Evolutionary conservation across 2,888 invertebrate genomes (phyloP).

Genomic region (Frankliniella fusca): DNA sequence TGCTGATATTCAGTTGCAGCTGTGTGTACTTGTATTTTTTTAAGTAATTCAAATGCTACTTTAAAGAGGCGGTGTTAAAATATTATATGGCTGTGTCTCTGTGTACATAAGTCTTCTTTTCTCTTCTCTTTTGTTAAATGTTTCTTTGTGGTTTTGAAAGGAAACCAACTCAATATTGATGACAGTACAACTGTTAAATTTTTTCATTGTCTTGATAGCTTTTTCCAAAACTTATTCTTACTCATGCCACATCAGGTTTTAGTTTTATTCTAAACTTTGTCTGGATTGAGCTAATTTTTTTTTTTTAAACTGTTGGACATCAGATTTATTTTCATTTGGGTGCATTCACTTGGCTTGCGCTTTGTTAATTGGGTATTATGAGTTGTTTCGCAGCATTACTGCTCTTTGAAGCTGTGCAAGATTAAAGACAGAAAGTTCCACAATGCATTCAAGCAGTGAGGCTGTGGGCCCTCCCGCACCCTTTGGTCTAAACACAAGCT

Average conservation of each 20-base stretch:
- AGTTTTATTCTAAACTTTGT: too few relatives aligned
- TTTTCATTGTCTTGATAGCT: too few relatives aligned
- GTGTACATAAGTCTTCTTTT: not conserved
- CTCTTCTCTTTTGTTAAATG: too few relatives aligned
- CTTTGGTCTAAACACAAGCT: too few relatives aligned
- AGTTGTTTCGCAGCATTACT: not conserved
- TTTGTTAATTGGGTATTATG: not conserved
- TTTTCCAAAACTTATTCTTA: too few relatives aligned
- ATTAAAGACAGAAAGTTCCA: too few relatives aligned
- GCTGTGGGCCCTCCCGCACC: too few relatives aligned
- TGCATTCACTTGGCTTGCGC: not conserved
- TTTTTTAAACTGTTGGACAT: not conserved
- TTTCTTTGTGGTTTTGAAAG: too few relatives aligned
- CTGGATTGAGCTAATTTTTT: not conserved
- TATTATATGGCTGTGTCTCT: constrained; percentile 13
- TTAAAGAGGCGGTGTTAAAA: not conserved
- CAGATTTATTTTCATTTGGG: not conserved
- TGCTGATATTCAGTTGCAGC: not conserved
- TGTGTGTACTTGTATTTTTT: not conserved
- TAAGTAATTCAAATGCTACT: not conserved
- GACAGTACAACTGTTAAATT: too few relatives aligned
- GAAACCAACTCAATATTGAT: too few relatives aligned
- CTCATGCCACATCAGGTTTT: too few relatives aligned
- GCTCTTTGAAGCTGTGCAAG: not conserved
- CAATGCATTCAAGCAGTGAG: too few relatives aligned